These are phyloP conservation scores for Salvelinus namaycush DNA, from an alignment of 2,113 vertebrate genomes.

Conservation along the genomic window DNA sequence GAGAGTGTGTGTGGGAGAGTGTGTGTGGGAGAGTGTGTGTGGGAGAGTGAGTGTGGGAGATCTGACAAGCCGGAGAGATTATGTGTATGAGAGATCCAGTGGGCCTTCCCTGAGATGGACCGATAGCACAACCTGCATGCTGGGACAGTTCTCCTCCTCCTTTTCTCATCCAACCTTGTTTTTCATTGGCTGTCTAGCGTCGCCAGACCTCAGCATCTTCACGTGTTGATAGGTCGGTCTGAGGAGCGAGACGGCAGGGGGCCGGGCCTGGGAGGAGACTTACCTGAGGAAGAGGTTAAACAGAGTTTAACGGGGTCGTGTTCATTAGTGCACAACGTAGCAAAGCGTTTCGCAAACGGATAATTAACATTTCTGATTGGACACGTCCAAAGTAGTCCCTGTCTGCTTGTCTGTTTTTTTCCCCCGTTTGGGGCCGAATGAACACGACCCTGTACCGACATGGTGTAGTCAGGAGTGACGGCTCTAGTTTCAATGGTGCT, in stretches of 20 bases:
- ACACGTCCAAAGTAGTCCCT: too few relatives aligned
- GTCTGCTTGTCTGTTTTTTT: too few relatives aligned
- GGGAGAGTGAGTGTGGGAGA: neutral
- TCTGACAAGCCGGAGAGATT: neutral
- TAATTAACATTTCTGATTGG: too few relatives aligned
- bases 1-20: too few relatives aligned
- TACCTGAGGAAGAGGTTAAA: conserved; percentile 52
- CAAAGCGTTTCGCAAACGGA: too few relatives aligned
- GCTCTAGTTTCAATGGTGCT: conserved; percentile 51
- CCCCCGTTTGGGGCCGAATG: too few relatives aligned
- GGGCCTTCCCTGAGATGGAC: conserved; percentile 27
- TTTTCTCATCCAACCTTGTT: conserved; percentile 29
- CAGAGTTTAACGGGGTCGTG: conserved; percentile 47
- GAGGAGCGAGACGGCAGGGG: conserved; percentile 35
- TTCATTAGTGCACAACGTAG: too few relatives aligned
- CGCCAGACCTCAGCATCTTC: conserved; percentile 48
- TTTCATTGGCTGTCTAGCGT: conserved; percentile 52
- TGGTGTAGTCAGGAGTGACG: conserved; percentile 36
- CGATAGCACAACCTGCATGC: conserved; percentile 57
- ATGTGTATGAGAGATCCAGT: neutral
- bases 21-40: too few relatives aligned
- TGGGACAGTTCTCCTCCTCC: conserved; percentile 23
- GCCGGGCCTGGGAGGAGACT: conserved; percentile 55
- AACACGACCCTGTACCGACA: conserved; percentile 27
- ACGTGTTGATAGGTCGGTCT: conserved; percentile 41